phyloP scores from a whole-genome alignment of 2,113 vertebrate species.

The Colaptes auratus region DNA sequence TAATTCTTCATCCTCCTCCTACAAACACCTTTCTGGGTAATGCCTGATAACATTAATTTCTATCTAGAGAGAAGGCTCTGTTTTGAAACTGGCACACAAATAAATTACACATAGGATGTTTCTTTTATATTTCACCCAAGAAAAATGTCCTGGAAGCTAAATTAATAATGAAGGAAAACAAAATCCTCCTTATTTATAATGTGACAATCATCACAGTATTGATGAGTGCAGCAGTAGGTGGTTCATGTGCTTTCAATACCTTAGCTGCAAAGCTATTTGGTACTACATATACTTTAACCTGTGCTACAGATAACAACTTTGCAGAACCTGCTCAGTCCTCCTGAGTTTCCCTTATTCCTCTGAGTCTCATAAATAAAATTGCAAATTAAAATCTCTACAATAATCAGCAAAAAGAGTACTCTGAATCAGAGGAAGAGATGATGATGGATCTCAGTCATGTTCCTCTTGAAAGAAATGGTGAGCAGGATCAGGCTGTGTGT shows the following conservation, averaged over 20 bases:
- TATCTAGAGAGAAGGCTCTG: background rate
- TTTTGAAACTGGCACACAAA: conserved; percentile 29
- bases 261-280: background rate
- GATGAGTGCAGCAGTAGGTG: background rate
- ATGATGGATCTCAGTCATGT: background rate
- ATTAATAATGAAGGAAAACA: background rate
- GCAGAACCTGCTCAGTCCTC: background rate
- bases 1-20: conserved; percentile 32
- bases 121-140: background rate
- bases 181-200: background rate
- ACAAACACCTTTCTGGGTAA: conserved; percentile 21
- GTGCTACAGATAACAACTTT: background rate
- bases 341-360: background rate
- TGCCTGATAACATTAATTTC: conserved; percentile 26
- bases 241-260: background rate
- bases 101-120: background rate
- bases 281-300: too few relatives aligned
- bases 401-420: background rate
- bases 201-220: background rate
- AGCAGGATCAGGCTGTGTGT: background rate
- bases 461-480: background rate
- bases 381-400: background rate
- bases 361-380: conserved; percentile 14
- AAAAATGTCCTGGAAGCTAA: background rate
- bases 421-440: background rate